These are phyloP conservation scores for Pseudochirops corinnae DNA, from an alignment of 2,797 vertebrate genomes.

Conservation along the genomic window DNA sequence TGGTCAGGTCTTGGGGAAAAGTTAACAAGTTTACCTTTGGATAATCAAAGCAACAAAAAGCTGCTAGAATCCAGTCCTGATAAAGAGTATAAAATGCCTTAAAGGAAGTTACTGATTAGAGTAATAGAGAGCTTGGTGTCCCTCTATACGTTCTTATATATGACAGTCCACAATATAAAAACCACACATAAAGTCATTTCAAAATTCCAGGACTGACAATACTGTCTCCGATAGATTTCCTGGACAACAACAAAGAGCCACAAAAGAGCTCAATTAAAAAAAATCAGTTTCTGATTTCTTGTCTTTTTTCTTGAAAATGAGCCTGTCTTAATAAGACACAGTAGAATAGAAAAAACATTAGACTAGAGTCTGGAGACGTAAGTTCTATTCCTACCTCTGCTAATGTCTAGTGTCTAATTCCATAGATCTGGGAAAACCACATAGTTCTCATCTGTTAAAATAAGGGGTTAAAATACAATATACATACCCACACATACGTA, in stretches of 20 bases:
- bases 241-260: not conserved
- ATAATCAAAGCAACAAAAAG: not conserved
- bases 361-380: conserved; percentile 18
- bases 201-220: conserved; percentile 20
- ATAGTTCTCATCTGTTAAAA: not conserved
- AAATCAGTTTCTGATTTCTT: not conserved
- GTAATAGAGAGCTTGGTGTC: conserved; percentile 9
- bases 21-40: not conserved
- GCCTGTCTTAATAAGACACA: not conserved
- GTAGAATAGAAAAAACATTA: not conserved
- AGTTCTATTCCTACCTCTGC: conserved; percentile 16
- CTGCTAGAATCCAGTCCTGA: conserved; percentile 14
- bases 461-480: not conserved
- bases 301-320: not conserved
- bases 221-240: conserved; percentile 26
- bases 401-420: not conserved
- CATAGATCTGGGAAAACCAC: not conserved
- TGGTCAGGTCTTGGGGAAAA: not conserved
- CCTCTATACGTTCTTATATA: not conserved
- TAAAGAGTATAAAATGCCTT: conserved; percentile 29
- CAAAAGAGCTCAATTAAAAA: not conserved
- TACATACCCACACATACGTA: not conserved
- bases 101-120: conserved; percentile 5
- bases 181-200: conserved; percentile 33
- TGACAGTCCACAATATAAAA: conserved; percentile 4